Evolutionary conservation across 2,113 vertebrate species (phyloP).

Genomic region (Crotalus viridis): DNA sequence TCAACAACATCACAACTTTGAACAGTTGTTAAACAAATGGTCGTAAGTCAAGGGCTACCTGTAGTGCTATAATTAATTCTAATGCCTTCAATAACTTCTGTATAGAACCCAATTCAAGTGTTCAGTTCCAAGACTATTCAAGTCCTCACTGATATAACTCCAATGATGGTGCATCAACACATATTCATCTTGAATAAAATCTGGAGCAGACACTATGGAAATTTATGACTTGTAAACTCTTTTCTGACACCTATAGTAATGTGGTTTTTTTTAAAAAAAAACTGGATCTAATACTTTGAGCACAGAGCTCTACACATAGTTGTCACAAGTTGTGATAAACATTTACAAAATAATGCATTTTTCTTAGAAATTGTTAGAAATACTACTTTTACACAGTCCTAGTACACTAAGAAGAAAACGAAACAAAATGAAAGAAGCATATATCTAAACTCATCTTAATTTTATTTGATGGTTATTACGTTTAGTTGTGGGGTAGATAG

Average conservation of each 20-base stretch:
- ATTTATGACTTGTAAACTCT: not conserved
- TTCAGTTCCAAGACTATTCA: not conserved
- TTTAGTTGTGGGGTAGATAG: not conserved
- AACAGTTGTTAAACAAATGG: not conserved
- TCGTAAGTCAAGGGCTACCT: not conserved
- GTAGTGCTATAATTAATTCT: not conserved
- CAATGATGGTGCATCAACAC: not conserved
- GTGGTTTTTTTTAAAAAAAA: not conserved
- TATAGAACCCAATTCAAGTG: not conserved
- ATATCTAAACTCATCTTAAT: not conserved
- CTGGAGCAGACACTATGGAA: not conserved
- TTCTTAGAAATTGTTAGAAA: not conserved
- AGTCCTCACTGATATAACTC: not conserved
- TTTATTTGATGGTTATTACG: not conserved
- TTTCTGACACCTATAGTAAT: not conserved
- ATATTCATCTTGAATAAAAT: not conserved
- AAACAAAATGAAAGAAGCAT: not conserved
- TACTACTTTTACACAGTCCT: not conserved
- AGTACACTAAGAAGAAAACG: not conserved
- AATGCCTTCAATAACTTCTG: not conserved
- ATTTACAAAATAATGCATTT: not conserved
- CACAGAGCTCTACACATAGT: not conserved
- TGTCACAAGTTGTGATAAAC: not conserved
- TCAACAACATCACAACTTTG: not conserved
- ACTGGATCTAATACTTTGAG: not conserved